Conservation (phyloP, 2,888 invertebrate species). For the Philonicus albiceps region DNA sequence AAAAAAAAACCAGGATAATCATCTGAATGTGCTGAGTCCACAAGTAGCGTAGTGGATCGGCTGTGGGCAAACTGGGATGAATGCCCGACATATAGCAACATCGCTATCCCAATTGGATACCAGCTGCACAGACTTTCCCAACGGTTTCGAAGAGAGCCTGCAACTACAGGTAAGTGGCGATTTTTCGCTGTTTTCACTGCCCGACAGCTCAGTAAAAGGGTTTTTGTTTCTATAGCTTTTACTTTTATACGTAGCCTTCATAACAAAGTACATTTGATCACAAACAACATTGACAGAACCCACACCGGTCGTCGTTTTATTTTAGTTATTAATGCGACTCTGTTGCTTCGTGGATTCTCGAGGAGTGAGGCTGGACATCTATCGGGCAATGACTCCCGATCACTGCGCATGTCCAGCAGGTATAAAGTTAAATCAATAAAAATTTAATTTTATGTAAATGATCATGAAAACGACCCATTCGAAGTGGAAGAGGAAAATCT, state of each 20-base stretch:
- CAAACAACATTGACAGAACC: neutral
- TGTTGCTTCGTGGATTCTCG: neutral
- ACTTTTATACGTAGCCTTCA: neutral
- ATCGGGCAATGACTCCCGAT: slow-evolving; percentile 9
- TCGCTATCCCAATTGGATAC: slow-evolving; percentile 61
- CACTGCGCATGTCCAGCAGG: neutral
- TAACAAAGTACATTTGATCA: neutral
- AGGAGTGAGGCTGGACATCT: neutral
- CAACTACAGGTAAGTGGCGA: slow-evolving; percentile 54
- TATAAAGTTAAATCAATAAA: slow-evolving; percentile 32
- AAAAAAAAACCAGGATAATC: neutral
- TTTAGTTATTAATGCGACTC: neutral
- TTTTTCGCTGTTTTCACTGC: neutral
- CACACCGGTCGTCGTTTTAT: neutral
- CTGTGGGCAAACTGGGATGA: slow-evolving; percentile 56
- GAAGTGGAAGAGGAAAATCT: neutral
- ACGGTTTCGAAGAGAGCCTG: slow-evolving; percentile 58
- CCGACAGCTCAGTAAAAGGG: neutral
- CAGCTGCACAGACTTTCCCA: slow-evolving; percentile 54
- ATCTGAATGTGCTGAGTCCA: slow-evolving; percentile 25
- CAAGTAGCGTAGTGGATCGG: slow-evolving; percentile 49
- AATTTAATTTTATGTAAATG: slow-evolving; percentile 39
- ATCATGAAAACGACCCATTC: neutral
- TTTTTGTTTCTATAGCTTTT: neutral
- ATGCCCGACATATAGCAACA: slow-evolving; percentile 59